These are phyloP conservation scores for Serranus cabrilla DNA, from an alignment of 2,797 vertebrate genomes.

Conservation along the genomic window DNA sequence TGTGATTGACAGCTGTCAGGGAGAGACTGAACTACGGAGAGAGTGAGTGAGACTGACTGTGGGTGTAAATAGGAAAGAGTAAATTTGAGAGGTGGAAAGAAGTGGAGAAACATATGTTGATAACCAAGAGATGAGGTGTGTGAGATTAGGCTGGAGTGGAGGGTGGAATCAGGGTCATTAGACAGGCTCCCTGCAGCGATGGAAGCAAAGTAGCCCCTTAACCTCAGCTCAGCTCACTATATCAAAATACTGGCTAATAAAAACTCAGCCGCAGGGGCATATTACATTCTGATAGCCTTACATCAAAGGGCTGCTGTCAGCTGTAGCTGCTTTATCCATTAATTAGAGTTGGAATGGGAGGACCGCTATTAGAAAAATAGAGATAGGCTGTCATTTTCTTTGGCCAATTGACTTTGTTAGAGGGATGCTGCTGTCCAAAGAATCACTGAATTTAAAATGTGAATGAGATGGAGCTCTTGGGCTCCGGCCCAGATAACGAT, in stretches of 20 bases:
- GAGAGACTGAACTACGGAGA: neutral
- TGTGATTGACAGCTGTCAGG: slow-evolving; percentile 53
- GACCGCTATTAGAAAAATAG: slow-evolving; percentile 40
- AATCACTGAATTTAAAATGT: slow-evolving; percentile 39
- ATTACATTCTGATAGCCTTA: slow-evolving; percentile 55
- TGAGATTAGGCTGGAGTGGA: slow-evolving; percentile 36
- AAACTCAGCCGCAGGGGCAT: slow-evolving; percentile 47
- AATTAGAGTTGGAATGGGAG: slow-evolving; percentile 55
- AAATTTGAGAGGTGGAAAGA: slow-evolving; percentile 13
- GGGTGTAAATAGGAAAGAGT: neutral
- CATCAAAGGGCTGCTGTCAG: slow-evolving; percentile 62
- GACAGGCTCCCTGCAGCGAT: slow-evolving; percentile 21
- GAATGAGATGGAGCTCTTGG: slow-evolving; percentile 31
- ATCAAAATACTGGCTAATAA: slow-evolving; percentile 62
- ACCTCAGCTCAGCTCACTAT: slow-evolving; percentile 43
- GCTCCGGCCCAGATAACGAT: slow-evolving; percentile 50
- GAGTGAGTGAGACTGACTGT: neutral
- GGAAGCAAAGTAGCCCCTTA: slow-evolving; percentile 42
- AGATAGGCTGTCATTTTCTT: slow-evolving; percentile 50
- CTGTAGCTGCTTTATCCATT: slow-evolving; percentile 54
- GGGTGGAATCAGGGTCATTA: slow-evolving; percentile 40
- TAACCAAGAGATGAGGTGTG: slow-evolving; percentile 25
- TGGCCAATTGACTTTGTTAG: slow-evolving; percentile 44
- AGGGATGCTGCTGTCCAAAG: slow-evolving; percentile 34
- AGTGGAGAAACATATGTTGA: slow-evolving; percentile 1